Conservation (phyloP, 37 sponge, comb jelly and placozoan species). For the Petrosia ficiformis region DNA sequence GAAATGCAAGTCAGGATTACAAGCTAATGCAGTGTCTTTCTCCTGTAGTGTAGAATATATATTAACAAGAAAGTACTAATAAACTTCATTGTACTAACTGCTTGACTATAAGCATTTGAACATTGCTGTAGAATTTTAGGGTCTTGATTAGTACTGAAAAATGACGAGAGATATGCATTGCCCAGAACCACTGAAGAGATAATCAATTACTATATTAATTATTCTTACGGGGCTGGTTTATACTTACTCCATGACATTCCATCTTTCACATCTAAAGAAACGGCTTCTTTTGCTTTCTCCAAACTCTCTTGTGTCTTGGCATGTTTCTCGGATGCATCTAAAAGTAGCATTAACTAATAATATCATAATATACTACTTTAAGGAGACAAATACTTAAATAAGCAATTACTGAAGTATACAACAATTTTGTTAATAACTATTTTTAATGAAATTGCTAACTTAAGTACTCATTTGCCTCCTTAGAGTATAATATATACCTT, state of each 20-base stretch:
- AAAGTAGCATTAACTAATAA: not conserved
- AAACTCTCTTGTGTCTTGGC: constrained; percentile 57
- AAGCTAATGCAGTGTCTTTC: constrained; percentile 46
- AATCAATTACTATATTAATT: no score
- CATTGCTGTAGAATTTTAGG: constrained; percentile 47
- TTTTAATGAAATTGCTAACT: no score
- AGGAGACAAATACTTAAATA: not conserved
- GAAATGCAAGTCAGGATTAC: constrained; percentile 78
- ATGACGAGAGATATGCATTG: constrained; percentile 77
- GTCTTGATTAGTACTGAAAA: constrained; percentile 52
- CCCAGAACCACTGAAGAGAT: constrained; percentile 70
- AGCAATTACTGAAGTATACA: not conserved
- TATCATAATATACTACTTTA: no score
- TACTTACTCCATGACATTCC: constrained; percentile 83
- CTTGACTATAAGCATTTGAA: constrained; percentile 62
- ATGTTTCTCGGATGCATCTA: constrained; percentile 47
- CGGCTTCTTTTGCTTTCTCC: constrained; percentile 77
- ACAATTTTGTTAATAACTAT: no score
- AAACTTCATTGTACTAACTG: constrained; percentile 41
- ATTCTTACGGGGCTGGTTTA: no score
- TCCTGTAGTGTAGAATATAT: constrained; percentile 46
- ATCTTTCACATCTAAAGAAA: constrained; percentile 72
- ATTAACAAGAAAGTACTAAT: not conserved
- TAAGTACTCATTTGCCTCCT: no score
- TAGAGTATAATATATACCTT: constrained; percentile 47